Conservation (phyloP, 2,888 invertebrate species). For the Heliothis peltigera region DNA sequence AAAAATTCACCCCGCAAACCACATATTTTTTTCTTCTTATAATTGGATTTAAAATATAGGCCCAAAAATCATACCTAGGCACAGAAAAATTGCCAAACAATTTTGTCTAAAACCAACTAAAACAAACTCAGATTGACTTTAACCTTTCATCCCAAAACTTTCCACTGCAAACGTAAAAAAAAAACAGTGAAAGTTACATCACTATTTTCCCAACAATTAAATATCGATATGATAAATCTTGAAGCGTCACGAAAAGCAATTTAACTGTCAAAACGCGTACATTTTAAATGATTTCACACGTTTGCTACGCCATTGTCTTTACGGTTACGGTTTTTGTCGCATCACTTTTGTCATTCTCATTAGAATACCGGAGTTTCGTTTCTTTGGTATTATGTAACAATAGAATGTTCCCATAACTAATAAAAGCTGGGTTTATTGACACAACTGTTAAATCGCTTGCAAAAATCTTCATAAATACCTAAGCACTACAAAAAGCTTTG, state of each 20-base stretch:
- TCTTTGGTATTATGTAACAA: conserved; percentile 41
- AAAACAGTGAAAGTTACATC: conserved; percentile 39
- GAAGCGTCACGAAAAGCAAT: conserved; percentile 39
- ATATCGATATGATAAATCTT: conserved; percentile 57
- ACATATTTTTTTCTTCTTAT: conserved; percentile 3
- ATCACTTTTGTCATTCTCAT: conserved; percentile 47
- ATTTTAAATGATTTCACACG: conserved; percentile 59
- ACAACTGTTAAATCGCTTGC: not conserved
- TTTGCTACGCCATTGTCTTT: conserved; percentile 51
- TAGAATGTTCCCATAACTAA: conserved; percentile 46
- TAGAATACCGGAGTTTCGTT: conserved; percentile 56
- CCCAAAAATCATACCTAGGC: not conserved
- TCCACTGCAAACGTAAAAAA: conserved; percentile 10
- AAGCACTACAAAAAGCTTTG: not conserved
- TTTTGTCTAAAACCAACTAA: conserved; percentile 7
- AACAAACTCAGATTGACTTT: not conserved
- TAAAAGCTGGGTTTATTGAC: conserved; percentile 14
- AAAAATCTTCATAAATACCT: not conserved
- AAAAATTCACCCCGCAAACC: not conserved
- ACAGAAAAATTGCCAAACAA: not conserved
- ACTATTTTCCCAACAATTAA: conserved; percentile 47
- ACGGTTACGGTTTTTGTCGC: conserved; percentile 53
- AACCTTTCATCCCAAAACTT: conserved; percentile 18
- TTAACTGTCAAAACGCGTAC: conserved; percentile 55
- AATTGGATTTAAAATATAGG: not conserved